Conservation (phyloP, 1,140 invertebrate species). For the Armadillidium nasatum region DNA sequence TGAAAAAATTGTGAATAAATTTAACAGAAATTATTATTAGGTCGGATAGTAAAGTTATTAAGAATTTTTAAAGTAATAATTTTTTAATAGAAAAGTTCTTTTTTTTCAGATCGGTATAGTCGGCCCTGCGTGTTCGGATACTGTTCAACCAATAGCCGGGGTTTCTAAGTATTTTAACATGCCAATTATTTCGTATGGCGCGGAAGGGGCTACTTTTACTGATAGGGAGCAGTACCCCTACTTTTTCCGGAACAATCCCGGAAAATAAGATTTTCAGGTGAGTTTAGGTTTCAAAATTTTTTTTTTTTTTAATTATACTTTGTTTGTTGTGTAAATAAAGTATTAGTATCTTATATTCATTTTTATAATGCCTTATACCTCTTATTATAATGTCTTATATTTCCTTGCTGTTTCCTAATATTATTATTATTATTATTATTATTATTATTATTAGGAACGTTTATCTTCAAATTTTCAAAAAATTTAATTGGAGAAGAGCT, state of each 20-base stretch:
- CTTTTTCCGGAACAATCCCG: conserved; percentile 77
- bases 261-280: conserved; percentile 69
- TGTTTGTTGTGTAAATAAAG: background rate
- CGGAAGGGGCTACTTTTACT: conserved; percentile 56
- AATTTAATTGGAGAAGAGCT: conserved; percentile 63
- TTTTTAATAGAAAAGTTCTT: background rate
- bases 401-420: too few species aligned
- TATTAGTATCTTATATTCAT: background rate
- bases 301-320: background rate
- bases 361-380: too few species aligned
- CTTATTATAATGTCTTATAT: too few species aligned
- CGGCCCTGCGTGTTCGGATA: conserved; percentile 80
- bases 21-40: too few species aligned
- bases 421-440: too few species aligned
- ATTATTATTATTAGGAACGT: conserved; percentile 53
- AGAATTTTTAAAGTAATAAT: too few species aligned
- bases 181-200: conserved; percentile 73
- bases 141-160: conserved; percentile 72
- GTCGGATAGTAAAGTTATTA: too few species aligned
- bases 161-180: conserved; percentile 73
- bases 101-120: conserved; percentile 37
- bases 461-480: conserved; percentile 61
- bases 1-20: too few species aligned
- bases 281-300: conserved; percentile 34
- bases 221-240: conserved; percentile 70